Base-by-base conservation (phyloP, 2,797 vertebrate genomes). In the Hapalemur alaotrensis region DNA sequence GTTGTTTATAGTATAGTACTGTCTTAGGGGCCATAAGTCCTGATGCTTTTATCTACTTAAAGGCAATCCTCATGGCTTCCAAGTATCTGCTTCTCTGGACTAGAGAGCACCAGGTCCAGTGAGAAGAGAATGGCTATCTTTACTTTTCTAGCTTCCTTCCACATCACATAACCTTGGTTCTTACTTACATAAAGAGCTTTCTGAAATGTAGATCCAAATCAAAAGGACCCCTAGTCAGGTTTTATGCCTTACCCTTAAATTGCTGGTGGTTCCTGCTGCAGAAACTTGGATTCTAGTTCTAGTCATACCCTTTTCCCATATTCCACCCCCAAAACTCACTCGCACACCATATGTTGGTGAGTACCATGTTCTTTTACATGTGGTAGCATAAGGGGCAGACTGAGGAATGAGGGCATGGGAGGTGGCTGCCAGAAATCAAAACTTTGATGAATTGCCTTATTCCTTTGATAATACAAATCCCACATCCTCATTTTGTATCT, bases 171-270 rank as follows among this genome's bases (percentile, higher is more conserved):
- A 69, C 67, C 75, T 92, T 84, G 78, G 20, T 93, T 97, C 38
- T 96, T 38, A 73, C 82, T 73, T 81, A 86, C 78, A 87, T 59
- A 80, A 91, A 84, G 32, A 95, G 41, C 59, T 69, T 96, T 95
- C 67, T 89, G 65, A 93, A 61, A 73, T 85, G 14, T n/a, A 90
- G 59, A n/a, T 76, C 17, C 20, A 88, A 85, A 82, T 89, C 25
- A 43, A 92, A 94, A 88, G 35, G 46, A 89, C 12, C 30, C 38
- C 43, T 73, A 82, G 35, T 94, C 72, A 87, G 43, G 43, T 86
- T 93, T 89, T 75, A 72, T 61, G 14, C 54, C 87, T 93, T 90
- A 70, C 70, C 10, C 25, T 80, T 89, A 59, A 30, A 65, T 92
- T 59, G 28, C 2, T 85, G 48, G 30, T 72, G 73, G 79, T 86